Evolutionary conservation across 2,113 vertebrate species (phyloP), one percentile per base, ranked within the genome.

Genomic region (Dinomys branickii): DNA sequence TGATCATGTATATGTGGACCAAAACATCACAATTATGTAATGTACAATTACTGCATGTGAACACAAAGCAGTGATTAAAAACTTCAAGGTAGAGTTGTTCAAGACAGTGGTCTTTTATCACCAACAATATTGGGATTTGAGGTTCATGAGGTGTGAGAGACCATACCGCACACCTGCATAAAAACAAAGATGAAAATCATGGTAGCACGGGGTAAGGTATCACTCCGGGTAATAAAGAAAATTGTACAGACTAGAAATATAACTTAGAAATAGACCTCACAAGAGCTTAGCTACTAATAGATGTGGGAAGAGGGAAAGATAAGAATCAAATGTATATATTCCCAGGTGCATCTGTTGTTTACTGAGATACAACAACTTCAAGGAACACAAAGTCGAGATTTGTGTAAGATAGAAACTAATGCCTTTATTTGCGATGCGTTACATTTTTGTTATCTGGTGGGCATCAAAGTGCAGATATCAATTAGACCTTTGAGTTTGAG

Each of bases 401-500:
- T 22, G 16, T 2, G 0, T 0, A 20, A 26, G 16, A 14, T 22
- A 1, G 0, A 0, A 59, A 78, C 0, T 28, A 5, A 3, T 13
- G 2, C n/a, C n/a, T 85, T 56, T 12, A 30, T 38, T 38, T 17
- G 9, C 0, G 17, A 7, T 0, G 0, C 4, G 10, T 28, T 28
- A 3, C 7, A 5, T 30, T 22, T 19, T 9, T 65, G 38, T 7
- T 41, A 16, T 0, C 54, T 41, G 11, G 30, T 4, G 22, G 22
- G 61, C 14, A 1, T 22, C 38, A 24, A 81, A 33, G 16, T 20
- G 52, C 10, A 35, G 28, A 44, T 7, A 35, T 30, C 33, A 33
- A 3, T 1, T 13, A 2, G 35, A 26, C 17, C 26, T 11, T 7
- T 54, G 80, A 41, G 44, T 13, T 54, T 19, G 44, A 22, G 61